Conservation (phyloP, 2,888 invertebrate genomes). For the Agonopterix subpropinquella region DNA sequence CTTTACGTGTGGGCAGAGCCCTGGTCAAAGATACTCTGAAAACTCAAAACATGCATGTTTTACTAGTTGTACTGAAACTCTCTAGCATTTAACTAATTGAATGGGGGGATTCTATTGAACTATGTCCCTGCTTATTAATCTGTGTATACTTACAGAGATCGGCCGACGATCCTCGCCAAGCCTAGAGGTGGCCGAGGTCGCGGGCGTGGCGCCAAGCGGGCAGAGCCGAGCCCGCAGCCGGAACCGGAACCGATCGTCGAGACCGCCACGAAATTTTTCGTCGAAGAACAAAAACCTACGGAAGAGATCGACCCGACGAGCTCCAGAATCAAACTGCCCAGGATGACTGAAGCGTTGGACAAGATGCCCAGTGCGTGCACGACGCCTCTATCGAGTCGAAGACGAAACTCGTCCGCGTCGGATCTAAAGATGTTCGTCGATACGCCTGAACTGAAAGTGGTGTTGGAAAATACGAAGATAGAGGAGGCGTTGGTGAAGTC, state of each 20-base stretch:
- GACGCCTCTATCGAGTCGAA: constrained; percentile 51
- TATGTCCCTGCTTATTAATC: neutral
- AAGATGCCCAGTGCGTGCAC: constrained; percentile 50
- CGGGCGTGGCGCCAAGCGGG: constrained; percentile 44
- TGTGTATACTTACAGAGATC: constrained; percentile 42
- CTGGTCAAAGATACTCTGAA: no score
- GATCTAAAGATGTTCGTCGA: constrained; percentile 34
- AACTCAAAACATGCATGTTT: no score
- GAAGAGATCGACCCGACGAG: constrained; percentile 57
- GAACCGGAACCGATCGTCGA: constrained; percentile 21
- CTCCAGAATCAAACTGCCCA: constrained; percentile 62
- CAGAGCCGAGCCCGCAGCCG: constrained; percentile 19
- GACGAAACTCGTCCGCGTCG: constrained; percentile 31
- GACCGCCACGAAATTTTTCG: constrained; percentile 24
- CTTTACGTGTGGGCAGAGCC: no score
- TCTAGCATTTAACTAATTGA: no score
- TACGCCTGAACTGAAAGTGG: constrained; percentile 32
- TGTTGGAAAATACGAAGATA: constrained; percentile 20
- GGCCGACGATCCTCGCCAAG: constrained; percentile 50
- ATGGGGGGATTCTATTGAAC: no score
- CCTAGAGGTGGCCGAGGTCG: constrained; percentile 54
- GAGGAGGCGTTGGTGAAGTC: constrained; percentile 21
- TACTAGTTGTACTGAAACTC: no score
- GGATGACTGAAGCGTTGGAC: constrained; percentile 65
- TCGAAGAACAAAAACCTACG: constrained; percentile 19